Evolutionary conservation across 1,140 invertebrate genomes (phyloP).

Genomic region (Matsumurasca onukii): DNA sequence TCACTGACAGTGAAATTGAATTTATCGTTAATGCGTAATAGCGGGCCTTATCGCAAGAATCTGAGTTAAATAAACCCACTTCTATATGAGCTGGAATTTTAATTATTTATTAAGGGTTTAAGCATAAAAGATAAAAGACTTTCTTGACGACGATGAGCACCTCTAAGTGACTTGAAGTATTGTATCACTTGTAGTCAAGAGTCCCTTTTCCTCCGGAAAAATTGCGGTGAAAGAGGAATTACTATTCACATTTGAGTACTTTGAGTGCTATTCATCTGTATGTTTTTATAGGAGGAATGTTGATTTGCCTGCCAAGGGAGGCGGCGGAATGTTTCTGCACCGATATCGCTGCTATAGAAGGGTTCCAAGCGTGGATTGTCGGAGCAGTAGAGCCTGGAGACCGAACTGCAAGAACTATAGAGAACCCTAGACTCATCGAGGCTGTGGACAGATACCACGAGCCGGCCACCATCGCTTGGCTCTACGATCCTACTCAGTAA

Average conservation of each 20-base stretch:
- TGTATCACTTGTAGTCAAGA: neutral
- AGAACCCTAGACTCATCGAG: constrained; percentile 96
- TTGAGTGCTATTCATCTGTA: neutral
- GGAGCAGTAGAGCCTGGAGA: constrained; percentile 97
- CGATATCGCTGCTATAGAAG: constrained; percentile 95
- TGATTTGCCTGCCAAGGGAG: constrained; percentile 92
- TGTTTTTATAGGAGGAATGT: constrained; percentile 70
- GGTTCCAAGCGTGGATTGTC: constrained; percentile 98
- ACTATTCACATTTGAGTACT: constrained; percentile 12
- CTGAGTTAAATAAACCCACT: no score
- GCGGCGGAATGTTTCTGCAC: constrained; percentile 96
- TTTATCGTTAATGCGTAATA: no score
- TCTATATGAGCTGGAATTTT: no score
- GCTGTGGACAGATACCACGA: no score
- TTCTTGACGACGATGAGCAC: neutral
- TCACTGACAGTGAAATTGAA: no score
- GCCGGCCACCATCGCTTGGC: no score
- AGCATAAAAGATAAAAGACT: neutral
- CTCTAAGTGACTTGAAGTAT: constrained; percentile 1
- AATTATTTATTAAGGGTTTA: neutral
- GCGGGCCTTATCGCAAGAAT: no score
- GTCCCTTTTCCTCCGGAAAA: neutral
- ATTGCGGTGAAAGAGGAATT: neutral
- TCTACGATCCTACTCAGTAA: no score
- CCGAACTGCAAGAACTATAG: constrained; percentile 92